phyloP scores from a whole-genome alignment of 2,797 vertebrate genomes.

The Corythornis leucogaster region DNA sequence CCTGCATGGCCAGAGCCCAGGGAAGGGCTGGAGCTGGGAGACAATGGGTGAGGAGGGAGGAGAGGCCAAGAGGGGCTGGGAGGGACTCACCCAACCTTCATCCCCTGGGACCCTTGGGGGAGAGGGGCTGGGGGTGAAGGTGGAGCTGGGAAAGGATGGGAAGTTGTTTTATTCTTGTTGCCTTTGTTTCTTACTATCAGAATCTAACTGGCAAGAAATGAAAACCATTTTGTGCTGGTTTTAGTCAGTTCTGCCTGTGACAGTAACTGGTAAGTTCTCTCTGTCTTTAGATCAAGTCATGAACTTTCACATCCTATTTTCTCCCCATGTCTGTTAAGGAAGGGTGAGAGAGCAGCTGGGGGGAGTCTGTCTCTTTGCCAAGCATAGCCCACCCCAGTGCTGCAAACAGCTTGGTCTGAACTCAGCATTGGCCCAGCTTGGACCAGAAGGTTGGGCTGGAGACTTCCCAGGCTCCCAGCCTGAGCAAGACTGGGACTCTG shows the following conservation, averaged over 20 bases:
- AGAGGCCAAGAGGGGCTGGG: no score
- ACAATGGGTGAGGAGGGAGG: no score
- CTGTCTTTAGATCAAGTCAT: background rate
- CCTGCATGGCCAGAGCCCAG: background rate
- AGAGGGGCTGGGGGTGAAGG: accelerated
- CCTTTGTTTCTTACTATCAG: background rate
- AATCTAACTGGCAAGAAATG: background rate
- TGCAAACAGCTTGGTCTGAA: background rate
- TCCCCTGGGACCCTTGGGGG: accelerated
- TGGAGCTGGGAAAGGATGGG: accelerated
- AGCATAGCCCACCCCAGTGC: background rate
- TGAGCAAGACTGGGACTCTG: background rate
- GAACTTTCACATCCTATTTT: background rate
- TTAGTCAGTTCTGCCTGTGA: background rate
- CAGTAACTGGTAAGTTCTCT: background rate
- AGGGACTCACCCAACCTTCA: no score
- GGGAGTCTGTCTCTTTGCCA: background rate
- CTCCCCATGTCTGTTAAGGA: accelerated
- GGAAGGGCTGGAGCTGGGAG: no score
- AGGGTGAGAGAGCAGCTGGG: background rate
- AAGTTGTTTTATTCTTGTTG: background rate
- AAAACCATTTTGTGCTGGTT: background rate
- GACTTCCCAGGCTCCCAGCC: background rate
- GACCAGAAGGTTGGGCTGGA: background rate
- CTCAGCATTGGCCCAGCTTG: background rate